Evolutionary conservation across 2,113 vertebrate species (phyloP).

Genomic region (Puma concolor): DNA sequence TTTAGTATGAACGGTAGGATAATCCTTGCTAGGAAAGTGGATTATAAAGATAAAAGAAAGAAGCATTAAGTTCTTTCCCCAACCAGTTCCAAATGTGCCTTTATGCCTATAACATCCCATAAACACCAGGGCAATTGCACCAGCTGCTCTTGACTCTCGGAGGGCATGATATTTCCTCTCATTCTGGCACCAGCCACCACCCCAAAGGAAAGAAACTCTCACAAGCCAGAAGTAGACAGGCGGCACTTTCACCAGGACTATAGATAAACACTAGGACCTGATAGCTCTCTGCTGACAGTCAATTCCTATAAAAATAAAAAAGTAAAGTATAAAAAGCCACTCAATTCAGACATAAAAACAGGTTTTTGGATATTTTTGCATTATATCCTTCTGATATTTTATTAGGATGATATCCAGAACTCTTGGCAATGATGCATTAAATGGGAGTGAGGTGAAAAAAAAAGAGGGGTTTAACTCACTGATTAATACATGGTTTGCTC

Average conservation of each 20-base stretch:
- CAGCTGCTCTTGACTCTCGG: conserved; percentile 86
- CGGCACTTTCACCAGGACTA: conserved; percentile 59
- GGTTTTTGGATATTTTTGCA: conserved; percentile 71
- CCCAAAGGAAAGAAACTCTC: conserved; percentile 82
- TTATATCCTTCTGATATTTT: conserved; percentile 28
- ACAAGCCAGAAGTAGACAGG: conserved; percentile 77
- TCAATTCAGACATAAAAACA: conserved; percentile 69
- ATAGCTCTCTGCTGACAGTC: conserved; percentile 75
- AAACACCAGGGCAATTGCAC: conserved; percentile 84
- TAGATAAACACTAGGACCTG: conserved; percentile 68
- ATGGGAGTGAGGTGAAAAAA: conserved; percentile 62
- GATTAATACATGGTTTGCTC: conserved; percentile 35
- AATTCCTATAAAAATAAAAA: conserved; percentile 77
- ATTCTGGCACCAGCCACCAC: conserved; percentile 81
- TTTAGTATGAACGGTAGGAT: conserved; percentile 85
- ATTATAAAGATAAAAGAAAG: conserved; percentile 87
- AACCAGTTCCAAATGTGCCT: conserved; percentile 86
- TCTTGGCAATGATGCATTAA: conserved; percentile 48
- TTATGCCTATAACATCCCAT: conserved; percentile 85
- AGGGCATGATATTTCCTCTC: conserved; percentile 85
- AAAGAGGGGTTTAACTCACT: conserved; percentile 57
- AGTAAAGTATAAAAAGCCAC: conserved; percentile 62
- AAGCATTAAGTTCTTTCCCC: conserved; percentile 83
- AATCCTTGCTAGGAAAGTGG: conserved; percentile 82
- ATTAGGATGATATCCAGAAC: conserved; percentile 25